Percentiles rank a stretch among this genome's conserved stretches.
Evolutionary conservation across 2,797 vertebrate species (phyloP).

Genomic region (Siniperca undulata): DNA sequence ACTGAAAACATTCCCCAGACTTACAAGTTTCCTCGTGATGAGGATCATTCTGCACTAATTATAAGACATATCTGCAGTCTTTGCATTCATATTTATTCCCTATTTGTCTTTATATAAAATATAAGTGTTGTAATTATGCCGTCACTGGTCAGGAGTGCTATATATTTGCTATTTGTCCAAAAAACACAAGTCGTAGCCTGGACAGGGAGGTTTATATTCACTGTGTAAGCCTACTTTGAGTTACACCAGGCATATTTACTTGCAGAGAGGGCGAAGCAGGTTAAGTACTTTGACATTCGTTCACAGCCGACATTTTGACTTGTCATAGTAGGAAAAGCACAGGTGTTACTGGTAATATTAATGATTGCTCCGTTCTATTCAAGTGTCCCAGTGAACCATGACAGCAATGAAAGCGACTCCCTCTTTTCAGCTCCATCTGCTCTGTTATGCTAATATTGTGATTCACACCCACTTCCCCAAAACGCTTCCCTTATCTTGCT

Average conservation of each 20-base stretch:
- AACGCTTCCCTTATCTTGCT: neutral
- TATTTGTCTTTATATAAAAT: neutral
- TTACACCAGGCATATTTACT: neutral
- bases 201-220: neutral
- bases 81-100: neutral
- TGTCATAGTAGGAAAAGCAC: too few species aligned
- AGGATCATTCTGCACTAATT: neutral
- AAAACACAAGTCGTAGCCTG: too few species aligned
- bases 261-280: too few species aligned
- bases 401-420: neutral
- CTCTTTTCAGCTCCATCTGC: neutral
- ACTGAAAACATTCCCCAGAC: neutral
- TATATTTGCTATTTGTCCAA: neutral
- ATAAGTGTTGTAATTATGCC: too few species aligned
- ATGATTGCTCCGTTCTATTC: neutral
- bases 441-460: neutral
- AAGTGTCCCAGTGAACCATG: neutral
- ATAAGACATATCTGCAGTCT: neutral
- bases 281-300: too few species aligned
- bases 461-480: neutral
- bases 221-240: neutral
- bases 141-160: neutral
- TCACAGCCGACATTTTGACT: neutral
- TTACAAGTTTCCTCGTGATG: slow-evolving; percentile 9
- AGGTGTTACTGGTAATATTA: neutral